Base-by-base conservation (phyloP, 2,113 vertebrate genomes). In the Ophthalmotilapia sp. region DNA sequence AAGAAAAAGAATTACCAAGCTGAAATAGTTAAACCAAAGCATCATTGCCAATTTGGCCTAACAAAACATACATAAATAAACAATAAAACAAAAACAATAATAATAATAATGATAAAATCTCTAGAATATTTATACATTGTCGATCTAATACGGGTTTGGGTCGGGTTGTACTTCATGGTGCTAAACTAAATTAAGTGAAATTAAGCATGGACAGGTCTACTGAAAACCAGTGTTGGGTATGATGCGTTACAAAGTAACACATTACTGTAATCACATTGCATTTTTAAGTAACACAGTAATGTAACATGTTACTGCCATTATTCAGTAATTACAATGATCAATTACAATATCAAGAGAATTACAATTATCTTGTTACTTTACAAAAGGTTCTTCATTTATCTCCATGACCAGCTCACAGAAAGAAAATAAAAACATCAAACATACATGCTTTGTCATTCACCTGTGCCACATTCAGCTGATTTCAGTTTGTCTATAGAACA, bases 21-120 rank as follows among this genome's bases (percentile, higher is more conserved):
- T 73, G 21, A 45, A 73, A 73, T 42, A 6, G 13, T 73, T 40
- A 14, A 73, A 4, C n/a, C 38, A 45, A 73, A 45, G 8, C 13
- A 23, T 15, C 0, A 1, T 0, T 70, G n/a, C 7, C 7, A 70
- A 40, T 15, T 42, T 42, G n/a, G n/a, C n/a, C 19, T 21, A 38
- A 68, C 33, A 68, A 68, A 21, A 40, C 10, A 65, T 65, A 38
- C 4, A 65, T 2, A 65, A 65, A 21, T 38, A n/a, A 21, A 38
- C 10, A 65, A 65, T 65, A 65, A 65, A 65, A 65, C 4, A n/a
- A 36, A 4, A 62, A 62, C 4, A 33, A 60, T 53, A 9, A 60
- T 56, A 9, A 60, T 56, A 8, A 15, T 17, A 2, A 62, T 36
- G 9, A 36, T 36, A n/a, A 2, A 65, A 38, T 65, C 33, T 65